Evolutionary conservation across 2,888 invertebrate species (phyloP).

Genomic region (Phyllotreta cruciferae): DNA sequence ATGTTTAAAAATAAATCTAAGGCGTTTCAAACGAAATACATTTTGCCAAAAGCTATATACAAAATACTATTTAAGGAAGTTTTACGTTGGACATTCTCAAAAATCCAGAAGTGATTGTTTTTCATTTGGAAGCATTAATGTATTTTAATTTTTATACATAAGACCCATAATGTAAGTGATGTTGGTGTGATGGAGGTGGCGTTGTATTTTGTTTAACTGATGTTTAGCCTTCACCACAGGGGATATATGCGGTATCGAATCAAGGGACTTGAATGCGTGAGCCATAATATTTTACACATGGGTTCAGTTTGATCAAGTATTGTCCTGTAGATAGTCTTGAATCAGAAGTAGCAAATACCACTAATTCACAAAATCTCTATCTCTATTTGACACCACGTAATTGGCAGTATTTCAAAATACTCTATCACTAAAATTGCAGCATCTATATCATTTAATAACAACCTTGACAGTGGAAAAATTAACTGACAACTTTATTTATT

Average conservation of each 20-base stretch:
- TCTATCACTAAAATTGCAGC: slow-evolving; percentile 56
- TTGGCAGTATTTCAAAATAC: slow-evolving; percentile 58
- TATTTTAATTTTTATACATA: no score
- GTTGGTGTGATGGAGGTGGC: slow-evolving; percentile 3
- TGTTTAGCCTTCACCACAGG: slow-evolving; percentile 14
- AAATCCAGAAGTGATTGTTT: no score
- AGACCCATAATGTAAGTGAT: background rate
- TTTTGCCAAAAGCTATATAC: no score
- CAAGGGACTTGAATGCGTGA: slow-evolving; percentile 10
- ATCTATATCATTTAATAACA: slow-evolving; percentile 53
- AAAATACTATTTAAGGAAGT: no score
- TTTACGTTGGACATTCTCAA: no score
- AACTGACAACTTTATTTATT: slow-evolving; percentile 56
- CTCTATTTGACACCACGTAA: slow-evolving; percentile 59
- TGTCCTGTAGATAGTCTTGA: slow-evolving; percentile 57
- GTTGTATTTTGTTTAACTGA: background rate
- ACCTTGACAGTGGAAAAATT: slow-evolving; percentile 56
- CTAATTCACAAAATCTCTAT: slow-evolving; percentile 54
- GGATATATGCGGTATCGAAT: background rate
- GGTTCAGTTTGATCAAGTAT: slow-evolving; percentile 48
- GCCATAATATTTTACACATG: no score
- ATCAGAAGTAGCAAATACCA: slow-evolving; percentile 51
- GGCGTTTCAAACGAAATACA: no score
- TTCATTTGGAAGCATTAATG: no score
- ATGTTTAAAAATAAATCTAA: no score